Conservation (phyloP, 2,888 invertebrate species). For the Petrophora chlorosata region DNA sequence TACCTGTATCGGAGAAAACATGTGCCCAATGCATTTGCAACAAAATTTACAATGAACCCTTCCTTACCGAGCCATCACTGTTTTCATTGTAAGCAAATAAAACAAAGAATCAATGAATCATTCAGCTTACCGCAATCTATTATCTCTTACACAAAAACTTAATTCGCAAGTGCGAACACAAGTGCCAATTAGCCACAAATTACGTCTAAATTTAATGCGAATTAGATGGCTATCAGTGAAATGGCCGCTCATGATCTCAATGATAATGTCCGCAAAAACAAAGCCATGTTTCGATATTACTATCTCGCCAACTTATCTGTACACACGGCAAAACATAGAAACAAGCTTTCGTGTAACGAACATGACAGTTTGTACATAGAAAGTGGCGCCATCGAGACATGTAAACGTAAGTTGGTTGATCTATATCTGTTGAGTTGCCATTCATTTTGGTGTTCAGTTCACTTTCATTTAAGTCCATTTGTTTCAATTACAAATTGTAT, state of each 20-base stretch:
- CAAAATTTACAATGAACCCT: conserved; percentile 1
- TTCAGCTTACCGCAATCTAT: conserved; percentile 17
- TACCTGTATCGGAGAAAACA: too few species aligned
- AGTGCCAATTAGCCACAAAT: conserved; percentile 35
- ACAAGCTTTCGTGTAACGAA: conserved; percentile 4
- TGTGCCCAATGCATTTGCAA: not conserved
- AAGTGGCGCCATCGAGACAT: conserved; percentile 23
- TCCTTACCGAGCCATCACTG: not conserved
- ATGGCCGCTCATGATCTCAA: conserved; percentile 33
- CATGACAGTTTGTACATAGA: conserved; percentile 6
- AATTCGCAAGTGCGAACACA: conserved; percentile 34
- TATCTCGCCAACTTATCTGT: conserved; percentile 16
- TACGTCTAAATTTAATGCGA: conserved; percentile 33
- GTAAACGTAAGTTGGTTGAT: conserved; percentile 4
- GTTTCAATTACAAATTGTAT: conserved; percentile 62
- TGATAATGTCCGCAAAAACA: conserved; percentile 39
- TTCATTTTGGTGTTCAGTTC: conserved; percentile 34
- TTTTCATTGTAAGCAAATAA: not conserved
- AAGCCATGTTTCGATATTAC: conserved; percentile 19
- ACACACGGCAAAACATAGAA: conserved; percentile 16
- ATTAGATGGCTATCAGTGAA: conserved; percentile 33
- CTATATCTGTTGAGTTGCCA: conserved; percentile 13
- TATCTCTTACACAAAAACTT: conserved; percentile 33
- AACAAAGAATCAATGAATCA: conserved; percentile 24
- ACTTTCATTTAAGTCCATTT: conserved; percentile 68